Conservation (phyloP, 2,113 vertebrate species). For the Lichenostomus cassidix region DNA sequence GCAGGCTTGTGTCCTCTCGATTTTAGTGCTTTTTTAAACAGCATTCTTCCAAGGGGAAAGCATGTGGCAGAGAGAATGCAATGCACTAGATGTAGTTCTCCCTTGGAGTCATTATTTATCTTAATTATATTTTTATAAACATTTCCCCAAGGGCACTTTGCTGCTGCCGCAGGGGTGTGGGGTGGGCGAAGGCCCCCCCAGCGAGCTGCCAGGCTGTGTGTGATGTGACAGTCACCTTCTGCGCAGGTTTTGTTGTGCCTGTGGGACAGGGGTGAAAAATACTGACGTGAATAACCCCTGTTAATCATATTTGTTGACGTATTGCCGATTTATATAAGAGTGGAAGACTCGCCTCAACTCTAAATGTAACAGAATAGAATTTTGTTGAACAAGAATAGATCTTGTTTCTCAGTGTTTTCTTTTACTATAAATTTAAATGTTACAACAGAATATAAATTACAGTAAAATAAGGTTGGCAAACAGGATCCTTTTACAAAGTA, state of each 20-base stretch:
- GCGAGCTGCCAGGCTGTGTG: neutral
- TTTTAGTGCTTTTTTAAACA: slow-evolving; percentile 59
- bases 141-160: neutral
- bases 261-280: neutral
- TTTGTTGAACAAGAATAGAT: slow-evolving; percentile 32
- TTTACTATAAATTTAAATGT: slow-evolving; percentile 35
- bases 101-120: neutral
- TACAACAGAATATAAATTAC: slow-evolving; percentile 62
- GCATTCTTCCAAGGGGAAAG: neutral
- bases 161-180: neutral
- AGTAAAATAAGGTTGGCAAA: slow-evolving; percentile 42
- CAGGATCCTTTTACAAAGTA: slow-evolving; percentile 33
- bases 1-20: slow-evolving; percentile 58
- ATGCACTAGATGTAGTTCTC: neutral
- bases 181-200: neutral
- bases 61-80: neutral
- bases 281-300: neutral
- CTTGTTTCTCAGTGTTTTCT: slow-evolving; percentile 45
- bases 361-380: neutral
- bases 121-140: neutral
- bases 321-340: neutral
- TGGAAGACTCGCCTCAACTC: neutral
- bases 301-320: neutral
- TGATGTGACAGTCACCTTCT: slow-evolving; percentile 39
- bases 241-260: neutral